phyloP scores from a whole-genome alignment of 1,140 invertebrate species.

The Sinella curviseta region DNA sequence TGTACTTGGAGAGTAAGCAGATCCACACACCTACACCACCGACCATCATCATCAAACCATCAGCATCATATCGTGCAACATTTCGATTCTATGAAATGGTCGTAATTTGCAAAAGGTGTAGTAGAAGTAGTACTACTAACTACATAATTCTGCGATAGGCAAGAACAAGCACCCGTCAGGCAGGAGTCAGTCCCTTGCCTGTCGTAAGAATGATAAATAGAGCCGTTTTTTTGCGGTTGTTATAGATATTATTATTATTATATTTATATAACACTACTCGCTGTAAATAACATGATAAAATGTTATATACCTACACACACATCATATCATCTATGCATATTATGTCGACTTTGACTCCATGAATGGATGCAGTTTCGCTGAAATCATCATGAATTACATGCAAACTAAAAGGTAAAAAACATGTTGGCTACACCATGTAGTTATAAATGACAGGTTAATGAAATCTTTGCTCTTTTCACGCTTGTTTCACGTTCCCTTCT shows the following conservation, averaged over 20 bases:
- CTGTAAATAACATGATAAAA: not conserved
- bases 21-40: not conserved
- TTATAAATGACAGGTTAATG: conserved; percentile 11
- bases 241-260: not conserved
- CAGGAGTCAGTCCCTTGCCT: not conserved
- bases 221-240: not conserved
- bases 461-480: not conserved
- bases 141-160: not conserved
- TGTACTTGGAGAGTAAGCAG: not conserved
- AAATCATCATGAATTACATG: not conserved
- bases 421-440: not conserved
- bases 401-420: not conserved
- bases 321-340: too few species aligned
- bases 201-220: not conserved
- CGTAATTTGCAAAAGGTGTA: not conserved
- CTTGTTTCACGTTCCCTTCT: not conserved
- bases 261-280: not conserved
- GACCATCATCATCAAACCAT: not conserved
- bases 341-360: not conserved
- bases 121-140: too few species aligned
- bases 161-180: not conserved
- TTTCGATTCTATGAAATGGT: not conserved
- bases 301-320: too few species aligned
- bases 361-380: conserved; percentile 17
- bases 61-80: too few species aligned